These are phyloP conservation scores for Trachelipus rathkii DNA, from an alignment of 1,140 invertebrate genomes.

Conservation along the genomic window DNA sequence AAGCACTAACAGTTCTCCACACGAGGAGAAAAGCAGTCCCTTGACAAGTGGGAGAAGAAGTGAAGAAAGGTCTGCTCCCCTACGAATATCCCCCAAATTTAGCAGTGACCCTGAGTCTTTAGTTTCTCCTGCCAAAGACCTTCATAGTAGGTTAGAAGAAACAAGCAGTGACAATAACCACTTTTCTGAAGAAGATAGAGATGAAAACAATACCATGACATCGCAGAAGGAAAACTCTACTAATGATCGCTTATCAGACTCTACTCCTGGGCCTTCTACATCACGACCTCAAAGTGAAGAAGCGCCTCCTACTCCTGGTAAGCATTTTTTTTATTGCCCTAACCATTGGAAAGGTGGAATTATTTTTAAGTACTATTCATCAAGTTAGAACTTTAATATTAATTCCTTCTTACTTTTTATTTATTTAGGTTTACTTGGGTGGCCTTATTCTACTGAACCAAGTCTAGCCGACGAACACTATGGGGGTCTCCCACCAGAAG, in stretches of 20 bases:
- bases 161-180: slow-evolving; percentile 38
- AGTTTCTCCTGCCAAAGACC: slow-evolving; percentile 16
- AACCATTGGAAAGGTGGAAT: no score
- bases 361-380: no score
- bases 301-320: slow-evolving; percentile 30
- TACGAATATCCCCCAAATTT: background rate
- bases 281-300: slow-evolving; percentile 30
- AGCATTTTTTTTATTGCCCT: background rate
- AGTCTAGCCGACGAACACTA: slow-evolving; percentile 22
- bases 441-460: slow-evolving; percentile 34
- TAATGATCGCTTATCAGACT: slow-evolving; percentile 28
- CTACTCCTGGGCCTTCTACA: slow-evolving; percentile 28
- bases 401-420: no score
- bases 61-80: background rate
- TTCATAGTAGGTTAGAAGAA: slow-evolving; percentile 22
- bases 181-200: slow-evolving; percentile 31
- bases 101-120: background rate
- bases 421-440: slow-evolving; percentile 32
- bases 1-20: background rate
- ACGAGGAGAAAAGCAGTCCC: background rate
- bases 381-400: no score
- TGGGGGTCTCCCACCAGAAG: background rate
- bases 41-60: background rate
- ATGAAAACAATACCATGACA: slow-evolving; percentile 12
- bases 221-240: background rate